Evolutionary conservation across 2,113 vertebrate genomes (phyloP).

Genomic region (Prunella fulvescens): DNA sequence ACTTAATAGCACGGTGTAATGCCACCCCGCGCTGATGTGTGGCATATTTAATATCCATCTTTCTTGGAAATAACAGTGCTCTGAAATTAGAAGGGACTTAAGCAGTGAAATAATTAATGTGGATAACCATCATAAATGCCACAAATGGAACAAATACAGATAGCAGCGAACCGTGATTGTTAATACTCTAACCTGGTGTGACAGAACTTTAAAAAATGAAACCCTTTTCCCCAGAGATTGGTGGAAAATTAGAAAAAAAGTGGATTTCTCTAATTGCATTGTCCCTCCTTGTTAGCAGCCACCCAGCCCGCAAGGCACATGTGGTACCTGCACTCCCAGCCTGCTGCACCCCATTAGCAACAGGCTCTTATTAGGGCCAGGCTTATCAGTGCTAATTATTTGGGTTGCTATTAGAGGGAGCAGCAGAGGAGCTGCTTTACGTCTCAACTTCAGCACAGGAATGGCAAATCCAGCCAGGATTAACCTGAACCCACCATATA

Average conservation of each 20-base stretch:
- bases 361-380: background rate
- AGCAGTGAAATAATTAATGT: slow-evolving; percentile 75
- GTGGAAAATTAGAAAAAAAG: background rate
- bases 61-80: slow-evolving; percentile 71
- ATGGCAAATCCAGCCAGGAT: background rate
- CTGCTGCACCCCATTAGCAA: background rate
- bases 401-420: background rate
- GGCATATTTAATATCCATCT: slow-evolving; percentile 78
- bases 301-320: rapidly evolving
- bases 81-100: slow-evolving; percentile 76
- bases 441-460: background rate
- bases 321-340: background rate
- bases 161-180: slow-evolving; percentile 56
- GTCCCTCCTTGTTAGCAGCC: background rate
- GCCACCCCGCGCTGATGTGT: slow-evolving; percentile 68
- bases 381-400: background rate
- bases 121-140: slow-evolving; percentile 68
- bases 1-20: slow-evolving; percentile 72
- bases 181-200: slow-evolving; percentile 71
- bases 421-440: background rate
- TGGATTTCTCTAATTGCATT: background rate
- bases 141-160: slow-evolving; percentile 72
- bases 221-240: background rate
- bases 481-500: background rate
- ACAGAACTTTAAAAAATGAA: slow-evolving; percentile 61